Base-by-base conservation (phyloP, 2,113 vertebrate genomes). In the Pseudolaguvia tuberculata region DNA sequence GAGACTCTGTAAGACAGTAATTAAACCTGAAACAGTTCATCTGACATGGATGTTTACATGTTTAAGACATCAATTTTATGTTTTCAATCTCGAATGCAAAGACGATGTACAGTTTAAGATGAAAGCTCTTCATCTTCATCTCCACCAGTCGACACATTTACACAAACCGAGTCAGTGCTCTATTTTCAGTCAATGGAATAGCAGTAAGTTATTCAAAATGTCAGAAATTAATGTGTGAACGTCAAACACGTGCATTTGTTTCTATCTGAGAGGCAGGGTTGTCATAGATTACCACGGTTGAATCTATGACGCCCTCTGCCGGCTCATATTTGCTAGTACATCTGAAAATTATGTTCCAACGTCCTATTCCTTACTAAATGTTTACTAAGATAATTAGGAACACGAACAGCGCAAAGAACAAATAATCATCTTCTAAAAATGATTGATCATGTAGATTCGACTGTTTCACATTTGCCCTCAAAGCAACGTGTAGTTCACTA, bases 241-340 rank as follows among this genome's bases (percentile, higher is more conserved):
- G 9, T 10, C 45, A 63, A 53, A 31, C 35, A 11, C 21, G 29
- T 8, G 72, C 4, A n/a, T 21, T 59, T 29, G 35, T n/a, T 65
- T 14, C 13, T 23, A 27, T 13, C 45, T 51, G 47, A 23, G 6
- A 23, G n/a, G 50, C 4, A 15, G n/a, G 4, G 25, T 6, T 1
- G 0, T 1, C 2, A 25, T 52, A 2, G 45, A 29, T n/a, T 10
- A 12, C 17, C 35, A 78, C 59, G 15, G 11, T 2, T 29, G 27
- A 15, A 23, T 63, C 66, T 85, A 51, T 87, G 82, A 78, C 77
- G 72, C 74, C 80, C 81, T 72, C 87, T 87, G 74, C 76, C 80
- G 88, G 83, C 73, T 0, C 0, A 0, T 2, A 56, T 1, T 27
- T 31, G 2, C 12, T 66, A 29, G 51, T 66, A 75, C 61, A 15